These are phyloP conservation scores for Platorchestia sp. DNA, from an alignment of 1,140 invertebrate species.

Conservation along the genomic window DNA sequence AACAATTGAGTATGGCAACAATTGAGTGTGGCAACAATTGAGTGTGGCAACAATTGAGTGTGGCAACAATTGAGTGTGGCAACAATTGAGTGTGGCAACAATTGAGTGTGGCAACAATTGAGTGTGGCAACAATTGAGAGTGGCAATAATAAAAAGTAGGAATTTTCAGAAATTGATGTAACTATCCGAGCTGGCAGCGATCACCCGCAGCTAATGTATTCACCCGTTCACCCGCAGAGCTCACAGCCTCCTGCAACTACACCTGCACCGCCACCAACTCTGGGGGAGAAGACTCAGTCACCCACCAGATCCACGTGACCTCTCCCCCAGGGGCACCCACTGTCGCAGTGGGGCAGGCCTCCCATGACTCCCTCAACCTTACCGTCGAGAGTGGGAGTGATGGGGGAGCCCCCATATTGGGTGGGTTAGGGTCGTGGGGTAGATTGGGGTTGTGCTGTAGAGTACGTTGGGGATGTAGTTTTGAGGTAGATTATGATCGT, in stretches of 20 bases:
- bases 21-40: constrained; percentile 47
- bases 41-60: constrained; percentile 49
- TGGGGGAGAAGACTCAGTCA: constrained; percentile 29
- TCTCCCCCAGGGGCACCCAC: constrained; percentile 57
- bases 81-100: constrained; percentile 66
- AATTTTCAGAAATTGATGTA: too few relatives aligned
- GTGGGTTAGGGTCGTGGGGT: too few relatives aligned
- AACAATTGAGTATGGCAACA: too few relatives aligned
- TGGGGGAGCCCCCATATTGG: constrained; percentile 64
- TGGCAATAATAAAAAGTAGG: too few relatives aligned
- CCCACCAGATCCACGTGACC: constrained; percentile 52
- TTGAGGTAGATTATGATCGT: too few relatives aligned
- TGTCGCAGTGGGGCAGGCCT: constrained; percentile 60
- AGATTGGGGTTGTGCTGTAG: too few relatives aligned
- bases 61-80: constrained; percentile 56
- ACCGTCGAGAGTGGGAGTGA: constrained; percentile 57
- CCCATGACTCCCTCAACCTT: constrained; percentile 62
- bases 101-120: constrained; percentile 71
- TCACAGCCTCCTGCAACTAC: constrained; percentile 58
- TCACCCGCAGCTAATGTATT: too few relatives aligned
- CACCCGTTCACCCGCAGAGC: constrained; percentile 7
- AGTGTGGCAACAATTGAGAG: constrained; percentile 70
- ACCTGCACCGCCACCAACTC: constrained; percentile 56
- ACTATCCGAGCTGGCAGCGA: too few relatives aligned
- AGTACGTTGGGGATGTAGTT: too few relatives aligned